Conservation (phyloP, 2,888 invertebrate species). For the Morpho helenor region DNA sequence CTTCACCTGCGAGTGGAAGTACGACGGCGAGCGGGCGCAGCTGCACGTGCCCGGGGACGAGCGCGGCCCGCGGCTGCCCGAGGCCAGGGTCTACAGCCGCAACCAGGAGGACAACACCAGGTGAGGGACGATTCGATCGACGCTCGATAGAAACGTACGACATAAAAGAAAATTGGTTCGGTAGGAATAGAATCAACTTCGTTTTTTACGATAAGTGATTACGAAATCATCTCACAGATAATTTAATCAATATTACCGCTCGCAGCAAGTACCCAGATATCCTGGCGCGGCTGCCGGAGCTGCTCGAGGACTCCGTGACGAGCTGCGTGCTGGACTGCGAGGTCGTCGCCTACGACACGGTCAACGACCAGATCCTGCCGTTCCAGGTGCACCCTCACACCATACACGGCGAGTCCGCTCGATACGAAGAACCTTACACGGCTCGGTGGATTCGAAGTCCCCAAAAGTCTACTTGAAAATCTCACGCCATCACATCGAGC, state of each 20-base stretch:
- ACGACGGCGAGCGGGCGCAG: constrained; percentile 99
- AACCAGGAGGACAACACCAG: constrained; percentile 85
- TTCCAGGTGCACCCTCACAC: constrained; percentile 83
- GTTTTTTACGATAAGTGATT: too few species aligned
- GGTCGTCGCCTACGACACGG: constrained; percentile 97
- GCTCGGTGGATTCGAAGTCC: too few species aligned
- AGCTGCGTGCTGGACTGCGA: constrained; percentile 97
- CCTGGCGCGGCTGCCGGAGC: constrained; percentile 81
- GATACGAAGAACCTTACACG: too few species aligned
- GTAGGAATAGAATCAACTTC: too few species aligned
- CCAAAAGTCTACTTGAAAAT: too few species aligned
- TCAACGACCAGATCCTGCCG: constrained; percentile 93
- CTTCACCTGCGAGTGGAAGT: constrained; percentile 99
- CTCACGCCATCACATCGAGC: too few species aligned
- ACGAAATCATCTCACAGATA: too few species aligned
- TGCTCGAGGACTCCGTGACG: constrained; percentile 78
- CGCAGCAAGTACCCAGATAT: constrained; percentile 96
- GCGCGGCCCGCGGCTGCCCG: constrained; percentile 74
- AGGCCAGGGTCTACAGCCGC: constrained; percentile 92
- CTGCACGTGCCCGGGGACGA: constrained; percentile 76
- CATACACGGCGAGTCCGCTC: neutral
- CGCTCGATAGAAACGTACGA: too few species aligned
- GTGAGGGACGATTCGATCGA: constrained; percentile 28
- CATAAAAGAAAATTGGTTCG: too few species aligned
- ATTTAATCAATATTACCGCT: too few species aligned